Conservation (phyloP, 2,113 vertebrate genomes). For the Eublepharis macularius region DNA sequence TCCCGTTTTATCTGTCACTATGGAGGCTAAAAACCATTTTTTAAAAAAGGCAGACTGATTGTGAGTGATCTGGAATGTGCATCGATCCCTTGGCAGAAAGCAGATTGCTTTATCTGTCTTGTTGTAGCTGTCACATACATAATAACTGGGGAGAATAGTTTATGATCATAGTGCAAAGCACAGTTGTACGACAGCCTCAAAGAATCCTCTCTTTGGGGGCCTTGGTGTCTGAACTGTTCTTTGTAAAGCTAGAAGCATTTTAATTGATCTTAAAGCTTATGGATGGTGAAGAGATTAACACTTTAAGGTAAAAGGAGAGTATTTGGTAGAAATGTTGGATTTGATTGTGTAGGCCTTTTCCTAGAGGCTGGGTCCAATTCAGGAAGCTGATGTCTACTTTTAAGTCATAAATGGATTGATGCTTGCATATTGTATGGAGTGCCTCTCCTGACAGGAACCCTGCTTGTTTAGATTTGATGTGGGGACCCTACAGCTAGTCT, state of each 20-base stretch:
- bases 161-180: neutral
- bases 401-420: neutral
- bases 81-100: neutral
- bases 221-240: neutral
- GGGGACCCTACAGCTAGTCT: no score
- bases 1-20: neutral
- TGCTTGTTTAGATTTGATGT: no score
- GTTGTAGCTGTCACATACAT: no score
- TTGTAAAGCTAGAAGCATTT: neutral
- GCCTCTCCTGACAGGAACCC: no score
- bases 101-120: neutral
- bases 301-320: neutral
- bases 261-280: neutral
- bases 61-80: neutral
- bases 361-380: no score
- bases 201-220: neutral
- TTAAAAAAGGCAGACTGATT: neutral
- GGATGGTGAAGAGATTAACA: no score
- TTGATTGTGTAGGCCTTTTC: neutral
- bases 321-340: neutral
- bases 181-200: neutral
- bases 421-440: no score
- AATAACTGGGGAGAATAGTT: neutral
- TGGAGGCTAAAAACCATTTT: neutral
- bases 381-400: neutral